phyloP scores from a whole-genome alignment of 1,140 invertebrate species.

The Drosophila serrata region DNA sequence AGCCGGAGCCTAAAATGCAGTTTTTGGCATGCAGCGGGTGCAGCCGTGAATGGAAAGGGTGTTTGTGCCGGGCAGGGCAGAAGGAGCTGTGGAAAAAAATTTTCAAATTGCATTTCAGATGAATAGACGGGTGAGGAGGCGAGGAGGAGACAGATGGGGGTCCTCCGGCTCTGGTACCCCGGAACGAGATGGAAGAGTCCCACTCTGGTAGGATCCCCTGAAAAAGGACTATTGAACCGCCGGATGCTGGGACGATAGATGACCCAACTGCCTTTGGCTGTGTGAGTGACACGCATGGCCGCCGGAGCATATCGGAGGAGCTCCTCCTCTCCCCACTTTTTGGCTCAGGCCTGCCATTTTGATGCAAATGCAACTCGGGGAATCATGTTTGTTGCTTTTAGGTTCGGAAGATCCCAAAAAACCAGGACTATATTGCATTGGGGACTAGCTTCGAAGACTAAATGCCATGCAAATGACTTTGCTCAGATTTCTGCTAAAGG shows the following conservation, averaged over 20 bases:
- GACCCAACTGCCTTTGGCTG: conserved; percentile 40
- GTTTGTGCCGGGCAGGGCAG: conserved; percentile 36
- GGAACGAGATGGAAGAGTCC: neutral
- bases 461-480: conserved; percentile 76
- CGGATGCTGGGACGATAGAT: conserved; percentile 78
- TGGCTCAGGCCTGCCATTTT: conserved; percentile 47
- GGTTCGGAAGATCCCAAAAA: conserved; percentile 3
- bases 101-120: conserved; percentile 84
- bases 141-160: neutral
- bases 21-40: conserved; percentile 67
- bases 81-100: conserved; percentile 75
- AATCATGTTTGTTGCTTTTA: conserved; percentile 43
- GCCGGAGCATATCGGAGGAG: conserved; percentile 49
- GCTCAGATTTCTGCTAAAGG: conserved; percentile 50
- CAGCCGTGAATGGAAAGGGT: neutral
- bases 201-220: conserved; percentile 40
- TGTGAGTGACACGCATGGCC: conserved; percentile 70
- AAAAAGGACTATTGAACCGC: conserved; percentile 73
- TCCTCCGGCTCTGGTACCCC: neutral
- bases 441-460: conserved; percentile 29
- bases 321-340: conserved; percentile 9
- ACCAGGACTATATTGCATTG: neutral
- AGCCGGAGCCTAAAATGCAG: conserved; percentile 77
- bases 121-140: conserved; percentile 59
- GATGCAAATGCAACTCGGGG: conserved; percentile 76